Conservation (phyloP, 2,113 vertebrate species). For the Prinia subflava region DNA sequence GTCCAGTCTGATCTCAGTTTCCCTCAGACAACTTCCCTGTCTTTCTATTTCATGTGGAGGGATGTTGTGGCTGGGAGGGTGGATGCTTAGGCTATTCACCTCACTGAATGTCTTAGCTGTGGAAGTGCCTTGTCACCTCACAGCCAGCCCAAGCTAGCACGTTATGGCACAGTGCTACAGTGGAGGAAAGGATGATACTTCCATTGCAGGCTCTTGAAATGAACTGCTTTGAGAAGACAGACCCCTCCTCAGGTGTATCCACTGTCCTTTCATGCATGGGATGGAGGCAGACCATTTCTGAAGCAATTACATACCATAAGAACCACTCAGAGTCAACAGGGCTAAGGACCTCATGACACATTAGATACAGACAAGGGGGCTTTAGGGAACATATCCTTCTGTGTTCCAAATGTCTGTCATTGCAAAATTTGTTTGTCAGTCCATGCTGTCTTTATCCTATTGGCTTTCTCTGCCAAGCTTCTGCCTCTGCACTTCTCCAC, state of each 20-base stretch:
- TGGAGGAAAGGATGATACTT: not conserved
- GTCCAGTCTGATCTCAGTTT: not conserved
- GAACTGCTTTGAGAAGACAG: not conserved
- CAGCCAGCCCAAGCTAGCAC: not conserved
- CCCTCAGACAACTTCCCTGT: not conserved
- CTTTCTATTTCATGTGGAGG: not conserved
- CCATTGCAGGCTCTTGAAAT: not conserved
- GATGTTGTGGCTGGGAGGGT: rapidly evolving
- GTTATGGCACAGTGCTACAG: not conserved
- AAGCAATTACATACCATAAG: not conserved
- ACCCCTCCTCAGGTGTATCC: not conserved
- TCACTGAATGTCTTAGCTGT: not conserved
- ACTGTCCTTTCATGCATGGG: not conserved
- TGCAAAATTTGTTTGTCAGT: not conserved
- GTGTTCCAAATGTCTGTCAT: not conserved
- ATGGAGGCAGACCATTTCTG: not conserved
- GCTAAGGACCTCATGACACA: not conserved
- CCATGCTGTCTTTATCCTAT: not conserved
- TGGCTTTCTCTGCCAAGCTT: not conserved
- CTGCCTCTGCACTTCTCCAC: not conserved
- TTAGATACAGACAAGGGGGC: not conserved
- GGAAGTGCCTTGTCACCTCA: not conserved
- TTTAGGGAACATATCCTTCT: not conserved
- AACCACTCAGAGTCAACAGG: not conserved
- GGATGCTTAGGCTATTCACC: not conserved